Base-by-base conservation (phyloP, 2,888 invertebrate species). In the Halictus ligatus region DNA sequence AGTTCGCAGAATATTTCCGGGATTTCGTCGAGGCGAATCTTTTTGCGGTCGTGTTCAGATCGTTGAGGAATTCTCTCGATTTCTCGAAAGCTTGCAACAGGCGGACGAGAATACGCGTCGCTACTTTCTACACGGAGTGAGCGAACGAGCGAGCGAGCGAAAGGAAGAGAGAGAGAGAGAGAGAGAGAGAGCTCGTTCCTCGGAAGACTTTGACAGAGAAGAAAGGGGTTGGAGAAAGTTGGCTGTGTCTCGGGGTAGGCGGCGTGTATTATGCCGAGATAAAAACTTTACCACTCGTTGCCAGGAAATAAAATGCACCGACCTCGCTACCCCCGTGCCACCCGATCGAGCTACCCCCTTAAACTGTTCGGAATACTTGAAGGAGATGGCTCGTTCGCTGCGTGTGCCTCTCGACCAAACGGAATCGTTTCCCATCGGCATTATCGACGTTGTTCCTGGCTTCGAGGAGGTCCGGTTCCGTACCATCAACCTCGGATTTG, bases 221-320 rank as follows among this genome's bases (percentile, higher is more conserved):
- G 76, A 72, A 81, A 46, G 69, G 29, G 75, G 60, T 69, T 69
- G 54, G 67, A 25, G 81, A 76, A 76, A 71, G 48, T 81, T 54
- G 50, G 46, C 67, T 72, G 54, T n/a, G 69, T 69, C 69, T 35
- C 77, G 60, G 78, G 15, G 72, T 77, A 50, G 71, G 67, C 74
- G 50, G 54, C 50, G 79, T 73, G 83, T 77, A 84, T 80, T 80
- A 80, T 80, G 67, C 80, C 25, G 75, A 77, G 80, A 84, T 80
- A 81, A 81, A 87, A 79, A 84, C 50, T 84, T 81, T 54, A 71
- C 72, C 76, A 69, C 80, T 83, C 80, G 72, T 76, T 81, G 78
- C n/a, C 72, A 58, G 72, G 58, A 87, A 87, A 87, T 84, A 79
- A 87, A 81, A 79, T 79, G 46, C 84, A 81, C 73, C 78, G 76